A percentile compares a stretch with the other conserved stretches of the same genome.
Conservation (phyloP, 2,113 vertebrate genomes). For the Gallinago media region DNA sequence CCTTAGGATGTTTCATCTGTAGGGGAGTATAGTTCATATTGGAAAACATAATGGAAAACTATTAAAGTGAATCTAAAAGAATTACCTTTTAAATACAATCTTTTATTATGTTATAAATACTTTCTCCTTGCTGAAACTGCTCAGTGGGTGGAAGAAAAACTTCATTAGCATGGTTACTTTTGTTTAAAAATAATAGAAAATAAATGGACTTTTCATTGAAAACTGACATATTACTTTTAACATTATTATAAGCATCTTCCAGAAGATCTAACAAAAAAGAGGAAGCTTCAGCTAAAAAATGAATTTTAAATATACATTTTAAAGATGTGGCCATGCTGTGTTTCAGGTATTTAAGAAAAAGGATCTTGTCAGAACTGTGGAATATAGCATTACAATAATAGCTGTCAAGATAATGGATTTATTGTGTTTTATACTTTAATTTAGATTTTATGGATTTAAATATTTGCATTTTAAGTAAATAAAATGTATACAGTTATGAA, state of each 20-base stretch:
- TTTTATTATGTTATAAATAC: neutral
- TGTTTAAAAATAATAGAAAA: neutral
- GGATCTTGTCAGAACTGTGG: neutral
- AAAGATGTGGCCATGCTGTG: neutral
- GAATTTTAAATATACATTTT: neutral
- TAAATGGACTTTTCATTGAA: neutral
- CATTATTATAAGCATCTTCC: neutral
- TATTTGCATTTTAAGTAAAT: neutral
- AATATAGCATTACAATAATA: neutral
- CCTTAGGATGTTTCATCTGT: neutral
- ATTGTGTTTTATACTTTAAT: neutral
- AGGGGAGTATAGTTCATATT: neutral
- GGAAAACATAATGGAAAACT: neutral
- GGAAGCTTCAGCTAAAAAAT: neutral
- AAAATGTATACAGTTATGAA: neutral
- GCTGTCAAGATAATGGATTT: neutral
- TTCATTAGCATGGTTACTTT: neutral
- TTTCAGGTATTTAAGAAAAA: neutral
- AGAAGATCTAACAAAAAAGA: neutral
- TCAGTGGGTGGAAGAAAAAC: neutral
- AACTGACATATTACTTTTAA: slow-evolving; percentile 15
- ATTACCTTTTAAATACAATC: neutral
- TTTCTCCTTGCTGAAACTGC: neutral
- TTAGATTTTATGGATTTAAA: neutral
- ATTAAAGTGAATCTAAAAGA: neutral